These are phyloP conservation scores for Cotesia congregata DNA, from an alignment of 2,888 invertebrate genomes.

Conservation along the genomic window DNA sequence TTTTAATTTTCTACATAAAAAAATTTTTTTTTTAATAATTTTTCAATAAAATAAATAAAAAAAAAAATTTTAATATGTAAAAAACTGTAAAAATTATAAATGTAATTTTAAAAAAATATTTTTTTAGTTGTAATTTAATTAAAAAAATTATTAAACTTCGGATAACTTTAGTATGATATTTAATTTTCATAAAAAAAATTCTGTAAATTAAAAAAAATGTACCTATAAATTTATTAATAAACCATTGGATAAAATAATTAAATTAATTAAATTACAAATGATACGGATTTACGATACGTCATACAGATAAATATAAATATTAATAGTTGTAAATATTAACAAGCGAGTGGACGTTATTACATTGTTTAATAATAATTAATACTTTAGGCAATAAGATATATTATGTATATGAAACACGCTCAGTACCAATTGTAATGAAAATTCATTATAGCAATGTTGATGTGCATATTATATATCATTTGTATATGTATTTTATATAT, in stretches of 20 bases:
- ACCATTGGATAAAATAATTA: constrained; percentile 15
- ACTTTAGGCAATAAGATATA: neutral
- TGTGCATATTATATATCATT: constrained; percentile 7
- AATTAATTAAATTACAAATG: constrained; percentile 23
- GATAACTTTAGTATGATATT: too few relatives aligned
- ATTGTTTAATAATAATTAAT: neutral
- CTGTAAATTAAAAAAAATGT: constrained; percentile 1
- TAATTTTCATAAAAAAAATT: neutral
- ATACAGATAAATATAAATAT: neutral
- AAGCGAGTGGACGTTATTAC: constrained; percentile 9
- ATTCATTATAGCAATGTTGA: constrained; percentile 20
- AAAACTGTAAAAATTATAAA: too few relatives aligned
- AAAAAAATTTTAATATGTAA: too few relatives aligned
- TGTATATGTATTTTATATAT: constrained; percentile 24
- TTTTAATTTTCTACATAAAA: too few relatives aligned
- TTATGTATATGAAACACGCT: constrained; percentile 1
- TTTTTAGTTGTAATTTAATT: too few relatives aligned
- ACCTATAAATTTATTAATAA: constrained; percentile 26
- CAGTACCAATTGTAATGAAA: constrained; percentile 21
- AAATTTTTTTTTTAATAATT: too few relatives aligned
- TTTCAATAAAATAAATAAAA: too few relatives aligned
- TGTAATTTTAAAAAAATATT: too few relatives aligned
- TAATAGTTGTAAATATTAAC: constrained; percentile 26
- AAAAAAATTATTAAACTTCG: too few relatives aligned
- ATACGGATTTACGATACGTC: constrained; percentile 15